Evolutionary conservation across 2,888 invertebrate species (phyloP), one percentile per base, ranked within the genome.

Genomic region (Mesochorus sp.): DNA sequence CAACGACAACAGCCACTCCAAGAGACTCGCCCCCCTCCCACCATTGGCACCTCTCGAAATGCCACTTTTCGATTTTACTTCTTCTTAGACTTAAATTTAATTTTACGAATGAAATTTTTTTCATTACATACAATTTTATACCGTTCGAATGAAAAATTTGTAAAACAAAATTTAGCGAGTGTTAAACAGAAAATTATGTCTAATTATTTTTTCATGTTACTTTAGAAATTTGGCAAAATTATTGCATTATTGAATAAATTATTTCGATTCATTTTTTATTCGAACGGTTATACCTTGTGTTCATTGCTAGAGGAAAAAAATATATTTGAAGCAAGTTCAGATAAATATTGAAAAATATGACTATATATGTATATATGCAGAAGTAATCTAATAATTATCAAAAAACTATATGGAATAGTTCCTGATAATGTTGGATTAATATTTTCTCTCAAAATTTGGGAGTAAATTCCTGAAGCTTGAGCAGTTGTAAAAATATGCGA

Each of bases 31-130:
- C 31, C 88, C 91, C 10, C 83, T 93, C 70, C 93, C 93, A 28
- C 91, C 92, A 0, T 87, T 94, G 47, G 92, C 93, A 31, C 94
- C 94, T 4, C 90, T 94, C n/a, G 94, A 94, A 88, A 92, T 94
- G 92, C 94, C 94, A 17, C 91, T 92, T 67, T 94, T 94, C 85
- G 93, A 94, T 85, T 93, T 93, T 85, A 87, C 86, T 59, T 79
- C 83, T 10, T 79, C 83, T 19, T 84, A 74, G 80, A 3, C n/a
- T 4, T 14, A 14, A 49, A 57, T 6, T 17, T 24, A 6, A 19
- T 68, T 8, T 21, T 19, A 14, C 31, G 21, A 39, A 53, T 19
- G 24, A 19, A 12, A 28, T 42, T 28, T 28, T 42, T n/a, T 28
- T 42, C 37, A 28, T 53, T 51, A 24, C n/a, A 28, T 67, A 5